Conservation (phyloP, 2,888 invertebrate genomes). For the Nebria salina region DNA sequence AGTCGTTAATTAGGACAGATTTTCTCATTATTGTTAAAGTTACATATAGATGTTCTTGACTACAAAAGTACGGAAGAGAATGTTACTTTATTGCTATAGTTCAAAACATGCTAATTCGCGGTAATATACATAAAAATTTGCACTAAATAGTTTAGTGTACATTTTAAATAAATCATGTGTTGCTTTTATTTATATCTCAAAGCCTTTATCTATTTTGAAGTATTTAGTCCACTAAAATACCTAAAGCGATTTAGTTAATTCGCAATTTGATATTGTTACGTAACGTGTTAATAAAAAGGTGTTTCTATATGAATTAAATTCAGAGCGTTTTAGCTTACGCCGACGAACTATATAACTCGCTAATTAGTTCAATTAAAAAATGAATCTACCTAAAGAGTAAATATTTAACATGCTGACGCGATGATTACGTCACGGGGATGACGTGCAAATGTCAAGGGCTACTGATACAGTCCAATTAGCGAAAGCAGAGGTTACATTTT, state of each 20-base stretch:
- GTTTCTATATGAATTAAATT: background rate
- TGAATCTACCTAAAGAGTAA: too few species aligned
- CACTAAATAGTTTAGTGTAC: too few species aligned
- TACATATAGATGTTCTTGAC: background rate
- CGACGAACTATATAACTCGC: constrained; percentile 7
- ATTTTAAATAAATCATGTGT: too few species aligned
- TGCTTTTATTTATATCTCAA: too few species aligned
- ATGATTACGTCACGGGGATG: constrained; percentile 4
- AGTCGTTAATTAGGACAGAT: background rate
- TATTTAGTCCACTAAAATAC: too few species aligned
- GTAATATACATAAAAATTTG: too few species aligned
- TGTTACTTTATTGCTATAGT: background rate
- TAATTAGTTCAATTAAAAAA: too few species aligned
- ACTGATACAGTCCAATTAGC: background rate
- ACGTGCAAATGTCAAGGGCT: constrained; percentile 21
- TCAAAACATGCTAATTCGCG: background rate
- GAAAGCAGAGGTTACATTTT: background rate
- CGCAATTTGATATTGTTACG: too few species aligned
- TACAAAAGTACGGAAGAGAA: background rate
- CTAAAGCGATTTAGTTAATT: too few species aligned
- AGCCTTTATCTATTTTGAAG: too few species aligned
- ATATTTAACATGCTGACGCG: background rate
- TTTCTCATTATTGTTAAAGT: background rate
- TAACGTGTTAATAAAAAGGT: too few species aligned
- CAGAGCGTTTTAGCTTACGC: background rate